Percentiles rank a stretch among this genome's conserved stretches.
These are phyloP conservation scores for Trichogramma pretiosum DNA, from an alignment of 1,140 invertebrate genomes.

Conservation along the genomic window DNA sequence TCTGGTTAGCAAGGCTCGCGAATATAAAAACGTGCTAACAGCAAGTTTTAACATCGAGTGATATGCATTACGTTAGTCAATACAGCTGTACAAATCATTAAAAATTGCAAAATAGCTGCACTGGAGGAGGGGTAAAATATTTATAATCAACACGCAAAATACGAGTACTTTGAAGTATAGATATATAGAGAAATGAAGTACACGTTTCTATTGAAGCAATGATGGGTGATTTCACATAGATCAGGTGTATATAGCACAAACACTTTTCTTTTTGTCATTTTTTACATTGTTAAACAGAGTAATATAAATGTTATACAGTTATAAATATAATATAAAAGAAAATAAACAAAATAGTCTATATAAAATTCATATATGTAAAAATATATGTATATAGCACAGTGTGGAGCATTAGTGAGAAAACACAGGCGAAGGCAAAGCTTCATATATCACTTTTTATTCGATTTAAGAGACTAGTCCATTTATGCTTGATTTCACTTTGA, in stretches of 20 bases:
- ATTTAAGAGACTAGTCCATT: slow-evolving; percentile 35
- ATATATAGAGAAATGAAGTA: slow-evolving; percentile 26
- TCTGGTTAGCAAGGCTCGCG: neutral
- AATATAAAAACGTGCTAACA: slow-evolving; percentile 13
- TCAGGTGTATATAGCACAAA: slow-evolving; percentile 46
- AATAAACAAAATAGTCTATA: neutral
- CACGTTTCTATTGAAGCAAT: slow-evolving; percentile 42
- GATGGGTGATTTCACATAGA: slow-evolving; percentile 43
- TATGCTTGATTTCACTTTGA: slow-evolving; percentile 9
- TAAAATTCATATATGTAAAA: slow-evolving; percentile 13
- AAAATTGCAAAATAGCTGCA: neutral
- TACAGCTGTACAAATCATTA: slow-evolving; percentile 1
- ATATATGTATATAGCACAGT: slow-evolving; percentile 40
- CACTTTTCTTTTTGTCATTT: slow-evolving; percentile 20
- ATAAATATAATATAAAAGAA: slow-evolving; percentile 12
- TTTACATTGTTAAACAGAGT: neutral
- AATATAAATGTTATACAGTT: slow-evolving; percentile 17
- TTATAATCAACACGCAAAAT: neutral
- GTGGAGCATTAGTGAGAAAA: slow-evolving; percentile 27
- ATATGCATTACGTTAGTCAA: slow-evolving; percentile 3
- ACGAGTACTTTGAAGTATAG: slow-evolving; percentile 1
- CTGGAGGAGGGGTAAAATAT: neutral
- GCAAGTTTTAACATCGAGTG: slow-evolving; percentile 14
- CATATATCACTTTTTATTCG: slow-evolving; percentile 31
- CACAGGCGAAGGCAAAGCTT: slow-evolving; percentile 45